Percentiles rank a stretch among this genome's conserved stretches.
These are phyloP conservation scores for Danio tinwini DNA, from an alignment of 2,797 vertebrate species.

Conservation along the genomic window DNA sequence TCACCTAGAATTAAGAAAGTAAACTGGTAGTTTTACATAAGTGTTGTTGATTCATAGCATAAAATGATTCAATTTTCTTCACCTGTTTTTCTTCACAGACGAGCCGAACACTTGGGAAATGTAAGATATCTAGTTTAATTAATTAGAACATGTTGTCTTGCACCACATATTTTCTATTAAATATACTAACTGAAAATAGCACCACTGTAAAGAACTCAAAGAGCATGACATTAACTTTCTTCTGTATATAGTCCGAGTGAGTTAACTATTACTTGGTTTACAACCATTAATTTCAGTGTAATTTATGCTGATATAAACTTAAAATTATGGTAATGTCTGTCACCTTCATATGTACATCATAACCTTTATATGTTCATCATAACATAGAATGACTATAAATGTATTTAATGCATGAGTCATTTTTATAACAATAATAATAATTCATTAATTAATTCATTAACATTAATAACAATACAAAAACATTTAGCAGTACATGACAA, in stretches of 20 bases:
- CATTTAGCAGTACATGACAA: too few relatives aligned
- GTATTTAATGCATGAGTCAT: background rate
- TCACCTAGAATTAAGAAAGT: background rate
- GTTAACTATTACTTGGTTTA: background rate
- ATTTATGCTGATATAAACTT: background rate
- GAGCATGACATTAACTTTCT: slow-evolving; percentile 33
- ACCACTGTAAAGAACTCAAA: slow-evolving; percentile 39
- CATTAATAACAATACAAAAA: too few relatives aligned
- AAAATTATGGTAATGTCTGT: background rate
- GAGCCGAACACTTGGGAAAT: slow-evolving; percentile 89
- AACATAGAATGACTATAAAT: background rate
- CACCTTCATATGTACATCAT: background rate
- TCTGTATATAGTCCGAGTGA: slow-evolving; percentile 2
- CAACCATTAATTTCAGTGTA: background rate
- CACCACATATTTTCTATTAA: slow-evolving; percentile 38
- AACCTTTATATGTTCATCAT: background rate
- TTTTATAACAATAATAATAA: too few relatives aligned
- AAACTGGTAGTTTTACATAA: background rate
- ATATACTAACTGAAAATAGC: slow-evolving; percentile 51
- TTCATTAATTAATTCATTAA: too few relatives aligned
- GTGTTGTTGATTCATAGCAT: slow-evolving; percentile 24
- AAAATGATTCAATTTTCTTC: slow-evolving; percentile 60
- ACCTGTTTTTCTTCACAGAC: slow-evolving; percentile 80
- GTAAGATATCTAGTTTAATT: slow-evolving; percentile 83
- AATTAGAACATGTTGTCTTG: slow-evolving; percentile 40